These are phyloP conservation scores for Struthio camelus DNA, from an alignment of 2,113 vertebrate species.

Conservation along the genomic window DNA sequence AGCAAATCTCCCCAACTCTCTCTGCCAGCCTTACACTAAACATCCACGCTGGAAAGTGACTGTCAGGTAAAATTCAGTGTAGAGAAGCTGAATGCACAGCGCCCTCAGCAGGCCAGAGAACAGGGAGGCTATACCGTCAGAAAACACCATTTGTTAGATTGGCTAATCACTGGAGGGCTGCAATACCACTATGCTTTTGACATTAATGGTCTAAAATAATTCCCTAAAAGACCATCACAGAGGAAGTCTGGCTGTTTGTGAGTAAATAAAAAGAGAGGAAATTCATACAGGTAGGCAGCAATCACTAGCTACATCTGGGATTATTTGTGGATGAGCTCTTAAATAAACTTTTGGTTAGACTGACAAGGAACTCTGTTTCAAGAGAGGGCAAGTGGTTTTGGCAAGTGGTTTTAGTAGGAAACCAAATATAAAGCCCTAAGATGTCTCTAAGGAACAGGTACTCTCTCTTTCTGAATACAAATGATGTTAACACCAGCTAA, in stretches of 20 bases:
- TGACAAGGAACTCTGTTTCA: not conserved
- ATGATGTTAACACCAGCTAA: not conserved
- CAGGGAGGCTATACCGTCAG: not conserved
- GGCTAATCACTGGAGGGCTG: not conserved
- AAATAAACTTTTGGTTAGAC: not conserved
- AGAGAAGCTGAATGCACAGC: slow-evolving; percentile 11
- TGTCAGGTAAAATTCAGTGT: not conserved
- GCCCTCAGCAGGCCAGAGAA: slow-evolving; percentile 32
- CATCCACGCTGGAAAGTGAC: not conserved
- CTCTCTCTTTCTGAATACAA: not conserved
- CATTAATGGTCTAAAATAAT: not conserved
- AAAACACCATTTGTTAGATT: not conserved
- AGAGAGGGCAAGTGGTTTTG: not conserved
- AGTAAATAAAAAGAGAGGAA: not conserved
- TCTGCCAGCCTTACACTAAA: not conserved
- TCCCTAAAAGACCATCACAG: not conserved
- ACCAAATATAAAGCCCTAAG: not conserved
- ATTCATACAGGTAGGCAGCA: not conserved
- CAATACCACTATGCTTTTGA: not conserved
- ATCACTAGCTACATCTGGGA: not conserved
- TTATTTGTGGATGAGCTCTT: not conserved
- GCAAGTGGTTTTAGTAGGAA: not conserved
- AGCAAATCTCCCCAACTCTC: not conserved
- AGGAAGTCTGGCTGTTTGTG: not conserved
- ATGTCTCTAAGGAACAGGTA: not conserved